Conservation (phyloP, 2,888 invertebrate species). For the Trilocha varians region DNA sequence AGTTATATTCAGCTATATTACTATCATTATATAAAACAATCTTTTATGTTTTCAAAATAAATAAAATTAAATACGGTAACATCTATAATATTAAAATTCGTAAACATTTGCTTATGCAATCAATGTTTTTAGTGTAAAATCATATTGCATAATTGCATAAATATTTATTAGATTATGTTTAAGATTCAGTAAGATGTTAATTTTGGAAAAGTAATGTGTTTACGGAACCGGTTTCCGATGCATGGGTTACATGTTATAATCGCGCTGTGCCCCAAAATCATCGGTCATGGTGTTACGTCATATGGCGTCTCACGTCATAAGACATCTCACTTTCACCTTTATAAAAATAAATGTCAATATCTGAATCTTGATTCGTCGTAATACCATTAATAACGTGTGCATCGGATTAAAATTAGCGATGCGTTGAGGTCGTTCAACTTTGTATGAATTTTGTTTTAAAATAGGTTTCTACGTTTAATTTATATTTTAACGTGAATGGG, state of each 20-base stretch:
- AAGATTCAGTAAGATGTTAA: no score
- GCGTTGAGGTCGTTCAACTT: background rate
- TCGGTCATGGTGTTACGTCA: slow-evolving; percentile 34
- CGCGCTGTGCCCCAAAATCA: slow-evolving; percentile 30
- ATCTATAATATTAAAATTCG: no score
- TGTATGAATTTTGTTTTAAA: background rate
- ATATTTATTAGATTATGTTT: no score
- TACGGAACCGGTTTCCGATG: slow-evolving; percentile 29
- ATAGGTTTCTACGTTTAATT: background rate
- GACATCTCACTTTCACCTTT: slow-evolving; percentile 30
- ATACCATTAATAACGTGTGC: background rate
- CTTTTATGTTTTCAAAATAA: no score
- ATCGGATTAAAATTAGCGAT: background rate
- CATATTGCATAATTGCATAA: no score
- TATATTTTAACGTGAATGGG: no score
- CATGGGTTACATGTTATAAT: slow-evolving; percentile 45
- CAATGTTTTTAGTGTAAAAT: no score
- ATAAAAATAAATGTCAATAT: slow-evolving; percentile 8
- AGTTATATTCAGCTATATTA: no score
- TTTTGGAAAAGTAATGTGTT: no score
- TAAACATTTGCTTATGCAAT: no score
- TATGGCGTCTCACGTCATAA: slow-evolving; percentile 23
- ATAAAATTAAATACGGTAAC: no score
- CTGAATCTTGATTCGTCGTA: background rate
- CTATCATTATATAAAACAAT: no score